A percentile compares a stretch with the other conserved stretches of the same genome.
These are phyloP conservation scores for Melieria picta DNA, from an alignment of 2,888 invertebrate genomes.

Conservation along the genomic window DNA sequence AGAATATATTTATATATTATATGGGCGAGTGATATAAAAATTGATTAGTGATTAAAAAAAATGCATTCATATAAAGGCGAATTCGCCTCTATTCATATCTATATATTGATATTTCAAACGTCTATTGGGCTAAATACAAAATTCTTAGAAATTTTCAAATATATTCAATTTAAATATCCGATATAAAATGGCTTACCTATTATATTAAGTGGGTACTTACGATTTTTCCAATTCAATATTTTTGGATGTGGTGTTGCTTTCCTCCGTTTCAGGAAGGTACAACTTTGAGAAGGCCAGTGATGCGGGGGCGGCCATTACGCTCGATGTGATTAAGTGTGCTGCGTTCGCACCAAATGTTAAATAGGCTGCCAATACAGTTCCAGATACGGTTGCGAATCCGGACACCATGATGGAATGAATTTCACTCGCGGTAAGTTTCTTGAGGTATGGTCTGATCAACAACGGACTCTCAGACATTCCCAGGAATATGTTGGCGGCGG, in stretches of 20 bases:
- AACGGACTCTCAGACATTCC: slow-evolving; percentile 94
- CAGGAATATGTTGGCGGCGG: slow-evolving; percentile 93
- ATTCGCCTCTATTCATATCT: too few relatives aligned
- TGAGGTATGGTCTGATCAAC: slow-evolving; percentile 86
- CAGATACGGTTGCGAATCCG: slow-evolving; percentile 95
- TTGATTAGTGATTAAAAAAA: too few relatives aligned
- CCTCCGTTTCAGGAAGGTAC: slow-evolving; percentile 89
- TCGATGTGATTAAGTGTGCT: slow-evolving; percentile 89
- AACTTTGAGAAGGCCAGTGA: slow-evolving; percentile 90
- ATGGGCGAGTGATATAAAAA: too few relatives aligned
- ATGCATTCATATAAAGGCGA: too few relatives aligned
- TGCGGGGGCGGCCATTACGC: slow-evolving; percentile 96
- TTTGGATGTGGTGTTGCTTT: slow-evolving; percentile 78
- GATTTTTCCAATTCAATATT: slow-evolving; percentile 78
- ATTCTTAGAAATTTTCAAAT: too few relatives aligned
- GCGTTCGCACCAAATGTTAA: slow-evolving; percentile 89
- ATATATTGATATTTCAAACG: too few relatives aligned
- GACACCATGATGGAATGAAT: slow-evolving; percentile 93
- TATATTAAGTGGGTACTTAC: slow-evolving; percentile 67
- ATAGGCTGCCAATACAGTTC: slow-evolving; percentile 92
- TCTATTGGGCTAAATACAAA: too few relatives aligned
- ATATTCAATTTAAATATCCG: too few relatives aligned
- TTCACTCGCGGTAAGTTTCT: slow-evolving; percentile 86
- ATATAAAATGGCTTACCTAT: not conserved
- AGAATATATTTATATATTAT: too few relatives aligned